Conservation (phyloP, 2,797 vertebrate species). For the Sebastes trivittatus region DNA sequence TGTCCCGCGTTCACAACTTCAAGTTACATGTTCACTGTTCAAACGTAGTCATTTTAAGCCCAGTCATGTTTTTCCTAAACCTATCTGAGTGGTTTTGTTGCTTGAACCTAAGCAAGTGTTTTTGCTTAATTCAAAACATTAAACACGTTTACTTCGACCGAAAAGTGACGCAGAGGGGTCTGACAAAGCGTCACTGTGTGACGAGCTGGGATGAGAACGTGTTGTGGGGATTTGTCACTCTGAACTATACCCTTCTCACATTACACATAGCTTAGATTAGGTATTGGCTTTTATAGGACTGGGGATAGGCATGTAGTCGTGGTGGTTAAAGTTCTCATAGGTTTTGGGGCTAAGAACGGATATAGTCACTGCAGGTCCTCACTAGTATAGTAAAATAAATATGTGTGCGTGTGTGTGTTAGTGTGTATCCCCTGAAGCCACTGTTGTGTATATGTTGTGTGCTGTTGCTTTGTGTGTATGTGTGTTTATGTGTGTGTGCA, state of each 20-base stretch:
- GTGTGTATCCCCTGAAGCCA: slow-evolving; percentile 40
- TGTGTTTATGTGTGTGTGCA: slow-evolving; percentile 9
- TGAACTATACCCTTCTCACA: not conserved
- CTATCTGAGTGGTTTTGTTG: too few species aligned
- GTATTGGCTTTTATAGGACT: not conserved
- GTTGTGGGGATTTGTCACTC: not conserved
- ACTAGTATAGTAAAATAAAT: slow-evolving; percentile 7
- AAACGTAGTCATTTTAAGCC: too few species aligned
- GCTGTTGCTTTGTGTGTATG: not conserved
- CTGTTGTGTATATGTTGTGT: slow-evolving; percentile 9
- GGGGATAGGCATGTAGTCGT: not conserved
- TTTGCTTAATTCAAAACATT: too few species aligned
- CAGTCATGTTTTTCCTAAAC: too few species aligned
- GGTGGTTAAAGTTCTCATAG: not conserved
- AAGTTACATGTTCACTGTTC: too few species aligned
- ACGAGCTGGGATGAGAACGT: too few species aligned
- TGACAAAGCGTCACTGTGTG: too few species aligned
- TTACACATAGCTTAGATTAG: not conserved
- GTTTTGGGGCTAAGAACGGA: not conserved
- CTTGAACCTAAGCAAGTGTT: too few species aligned
- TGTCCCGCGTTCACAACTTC: too few species aligned
- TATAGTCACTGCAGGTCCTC: not conserved
- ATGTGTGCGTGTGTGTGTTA: slow-evolving; percentile 20
- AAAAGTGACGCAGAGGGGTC: too few species aligned
- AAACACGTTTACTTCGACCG: too few species aligned